These are phyloP conservation scores for Apolygus lucorum DNA, from an alignment of 1,140 invertebrate genomes.

Conservation along the genomic window DNA sequence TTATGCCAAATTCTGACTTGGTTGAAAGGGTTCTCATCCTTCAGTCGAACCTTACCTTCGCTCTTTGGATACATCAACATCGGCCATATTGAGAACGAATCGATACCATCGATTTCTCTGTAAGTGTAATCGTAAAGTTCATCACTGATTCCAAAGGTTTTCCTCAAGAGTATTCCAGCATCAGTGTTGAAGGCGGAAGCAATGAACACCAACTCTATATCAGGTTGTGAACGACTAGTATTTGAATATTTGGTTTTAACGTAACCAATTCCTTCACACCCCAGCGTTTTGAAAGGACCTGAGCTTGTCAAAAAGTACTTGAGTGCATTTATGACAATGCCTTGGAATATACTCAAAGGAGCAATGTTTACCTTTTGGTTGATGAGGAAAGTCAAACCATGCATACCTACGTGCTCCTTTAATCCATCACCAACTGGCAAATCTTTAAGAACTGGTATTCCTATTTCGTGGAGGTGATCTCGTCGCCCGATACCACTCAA, in stretches of 20 bases:
- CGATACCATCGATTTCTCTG: constrained; percentile 40
- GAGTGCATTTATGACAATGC: constrained; percentile 18
- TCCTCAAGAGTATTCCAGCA: constrained; percentile 51
- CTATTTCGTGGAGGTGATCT: constrained; percentile 55
- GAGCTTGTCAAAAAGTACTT: constrained; percentile 37
- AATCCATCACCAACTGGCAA: constrained; percentile 68
- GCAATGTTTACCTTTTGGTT: constrained; percentile 47
- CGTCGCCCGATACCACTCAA: constrained; percentile 64
- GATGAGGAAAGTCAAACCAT: constrained; percentile 56
- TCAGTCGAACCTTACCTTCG: constrained; percentile 55
- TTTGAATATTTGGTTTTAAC: constrained; percentile 43
- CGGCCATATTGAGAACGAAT: constrained; percentile 56
- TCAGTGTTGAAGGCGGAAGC: constrained; percentile 62
- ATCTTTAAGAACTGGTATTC: constrained; percentile 55
- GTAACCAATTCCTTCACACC: constrained; percentile 46
- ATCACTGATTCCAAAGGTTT: constrained; percentile 46
- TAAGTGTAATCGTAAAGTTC: constrained; percentile 46
- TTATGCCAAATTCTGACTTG: constrained; percentile 65
- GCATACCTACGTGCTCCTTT: constrained; percentile 58
- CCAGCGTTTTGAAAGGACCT: constrained; percentile 44
- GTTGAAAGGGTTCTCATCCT: constrained; percentile 59
- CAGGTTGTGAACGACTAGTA: constrained; percentile 46
- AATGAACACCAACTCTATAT: constrained; percentile 69
- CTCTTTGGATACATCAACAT: constrained; percentile 67
- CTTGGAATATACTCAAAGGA: constrained; percentile 24